Conservation (phyloP, 2,113 vertebrate genomes). For the Nematolebias whitei region DNA sequence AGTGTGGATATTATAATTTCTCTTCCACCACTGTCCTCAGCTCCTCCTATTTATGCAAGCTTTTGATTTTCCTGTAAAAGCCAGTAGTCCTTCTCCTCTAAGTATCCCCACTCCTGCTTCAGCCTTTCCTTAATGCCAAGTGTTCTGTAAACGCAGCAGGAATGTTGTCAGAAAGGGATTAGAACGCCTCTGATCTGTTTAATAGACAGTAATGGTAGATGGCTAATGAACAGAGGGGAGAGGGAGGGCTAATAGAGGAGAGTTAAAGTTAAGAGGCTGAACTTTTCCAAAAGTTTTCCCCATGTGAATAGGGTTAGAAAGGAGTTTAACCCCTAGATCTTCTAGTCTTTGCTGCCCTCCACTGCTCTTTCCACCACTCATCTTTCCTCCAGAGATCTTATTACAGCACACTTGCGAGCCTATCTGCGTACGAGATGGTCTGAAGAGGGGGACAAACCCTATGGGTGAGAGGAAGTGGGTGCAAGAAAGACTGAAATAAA, state of each 20-base stretch:
- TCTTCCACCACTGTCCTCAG: background rate
- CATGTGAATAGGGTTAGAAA: conserved; percentile 40
- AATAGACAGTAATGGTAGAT: conserved; percentile 63
- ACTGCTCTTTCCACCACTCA: conserved; percentile 32
- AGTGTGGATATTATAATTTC: background rate
- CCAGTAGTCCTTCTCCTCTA: conserved; percentile 7
- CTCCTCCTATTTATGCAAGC: conserved; percentile 15
- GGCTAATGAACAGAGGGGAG: conserved; percentile 43
- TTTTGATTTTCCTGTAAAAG: conserved; percentile 39
- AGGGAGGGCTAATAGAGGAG: background rate
- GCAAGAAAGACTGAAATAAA: conserved; percentile 18
- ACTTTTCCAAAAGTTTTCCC: conserved; percentile 27
- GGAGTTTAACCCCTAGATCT: conserved; percentile 37
- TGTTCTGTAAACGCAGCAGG: conserved; percentile 35
- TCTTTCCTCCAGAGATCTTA: conserved; percentile 74
- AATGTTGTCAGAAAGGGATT: conserved; percentile 42
- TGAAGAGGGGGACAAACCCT: conserved; percentile 36
- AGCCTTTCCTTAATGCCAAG: conserved; percentile 11
- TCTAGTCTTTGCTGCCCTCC: conserved; percentile 10
- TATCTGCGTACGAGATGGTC: conserved; percentile 32
- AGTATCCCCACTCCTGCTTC: conserved; percentile 12
- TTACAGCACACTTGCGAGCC: conserved; percentile 61
- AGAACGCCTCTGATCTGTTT: conserved; percentile 62
- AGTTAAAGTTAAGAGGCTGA: conserved; percentile 3
- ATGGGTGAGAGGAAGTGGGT: conserved; percentile 15